phyloP scores from a whole-genome alignment of 2,888 invertebrate genomes.

The Philhelius pedissequus region DNA sequence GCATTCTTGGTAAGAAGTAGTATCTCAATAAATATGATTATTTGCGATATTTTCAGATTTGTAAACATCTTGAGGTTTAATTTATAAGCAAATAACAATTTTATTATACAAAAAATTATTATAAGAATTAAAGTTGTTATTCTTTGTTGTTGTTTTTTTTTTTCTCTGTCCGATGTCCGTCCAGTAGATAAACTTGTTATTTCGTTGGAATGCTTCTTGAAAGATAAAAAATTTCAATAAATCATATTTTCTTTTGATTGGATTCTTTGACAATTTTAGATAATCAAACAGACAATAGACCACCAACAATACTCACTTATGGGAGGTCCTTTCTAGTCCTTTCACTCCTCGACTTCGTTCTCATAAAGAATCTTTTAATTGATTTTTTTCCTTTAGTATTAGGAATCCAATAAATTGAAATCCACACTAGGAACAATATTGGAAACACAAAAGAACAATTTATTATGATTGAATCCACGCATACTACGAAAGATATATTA shows the following conservation, averaged over 20 bases:
- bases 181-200: neutral
- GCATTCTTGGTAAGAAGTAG: slow-evolving; percentile 11
- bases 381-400: neutral
- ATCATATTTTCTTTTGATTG: neutral
- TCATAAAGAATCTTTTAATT: slow-evolving; percentile 12
- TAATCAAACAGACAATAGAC: neutral
- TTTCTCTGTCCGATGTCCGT: too few species aligned
- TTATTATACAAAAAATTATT: neutral
- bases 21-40: slow-evolving; percentile 55
- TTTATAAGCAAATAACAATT: neutral
- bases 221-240: neutral
- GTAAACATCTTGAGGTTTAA: neutral
- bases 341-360: neutral
- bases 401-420: slow-evolving; percentile 4
- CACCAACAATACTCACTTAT: neutral
- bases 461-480: neutral
- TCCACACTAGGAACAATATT: neutral
- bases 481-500: neutral
- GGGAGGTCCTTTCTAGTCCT: neutral
- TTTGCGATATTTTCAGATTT: slow-evolving; percentile 36
- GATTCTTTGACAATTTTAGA: neutral
- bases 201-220: neutral
- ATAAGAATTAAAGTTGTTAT: neutral
- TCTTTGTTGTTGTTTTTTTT: neutral
- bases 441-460: neutral